These are phyloP conservation scores for Agrotis segetum DNA, from an alignment of 2,888 invertebrate genomes.

Conservation along the genomic window DNA sequence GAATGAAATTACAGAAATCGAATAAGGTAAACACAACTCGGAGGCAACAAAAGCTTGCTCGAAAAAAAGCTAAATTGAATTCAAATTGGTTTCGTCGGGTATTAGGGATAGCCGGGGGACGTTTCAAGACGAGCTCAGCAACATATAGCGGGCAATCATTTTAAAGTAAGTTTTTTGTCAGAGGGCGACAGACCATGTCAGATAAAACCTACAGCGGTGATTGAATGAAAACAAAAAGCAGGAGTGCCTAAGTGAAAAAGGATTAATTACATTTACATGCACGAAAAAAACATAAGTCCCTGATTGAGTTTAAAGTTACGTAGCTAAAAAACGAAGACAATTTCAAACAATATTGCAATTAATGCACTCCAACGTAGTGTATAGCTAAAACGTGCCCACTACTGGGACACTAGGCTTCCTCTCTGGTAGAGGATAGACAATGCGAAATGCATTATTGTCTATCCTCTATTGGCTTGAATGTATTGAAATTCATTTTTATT, in stretches of 20 bases:
- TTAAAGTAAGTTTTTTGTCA: constrained; percentile 88
- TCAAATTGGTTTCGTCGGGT: constrained; percentile 91
- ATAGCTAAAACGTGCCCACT: too few relatives aligned
- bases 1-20: constrained; percentile 91
- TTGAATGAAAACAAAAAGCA: constrained; percentile 79
- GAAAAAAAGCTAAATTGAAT: constrained; percentile 91
- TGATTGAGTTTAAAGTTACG: too few relatives aligned
- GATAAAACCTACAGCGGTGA: constrained; percentile 79
- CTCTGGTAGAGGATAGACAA: too few relatives aligned
- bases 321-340: too few relatives aligned
- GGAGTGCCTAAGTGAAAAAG: constrained; percentile 8
- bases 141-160: constrained; percentile 83
- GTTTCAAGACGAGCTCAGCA: constrained; percentile 82
- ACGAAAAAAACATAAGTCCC: background rate
- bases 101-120: constrained; percentile 89
- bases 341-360: background rate
- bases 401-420: too few relatives aligned
- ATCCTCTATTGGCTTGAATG: too few relatives aligned
- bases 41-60: constrained; percentile 90
- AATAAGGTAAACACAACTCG: constrained; percentile 91
- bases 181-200: constrained; percentile 79
- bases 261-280: constrained; percentile 2
- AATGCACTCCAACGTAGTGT: too few relatives aligned
- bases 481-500: background rate
- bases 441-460: too few relatives aligned